A percentile compares a stretch with the other conserved stretches of the same genome.
Evolutionary conservation across 37 sponge, comb jelly and placozoan genomes (phyloP).

Genomic region (Spongia lamella): DNA sequence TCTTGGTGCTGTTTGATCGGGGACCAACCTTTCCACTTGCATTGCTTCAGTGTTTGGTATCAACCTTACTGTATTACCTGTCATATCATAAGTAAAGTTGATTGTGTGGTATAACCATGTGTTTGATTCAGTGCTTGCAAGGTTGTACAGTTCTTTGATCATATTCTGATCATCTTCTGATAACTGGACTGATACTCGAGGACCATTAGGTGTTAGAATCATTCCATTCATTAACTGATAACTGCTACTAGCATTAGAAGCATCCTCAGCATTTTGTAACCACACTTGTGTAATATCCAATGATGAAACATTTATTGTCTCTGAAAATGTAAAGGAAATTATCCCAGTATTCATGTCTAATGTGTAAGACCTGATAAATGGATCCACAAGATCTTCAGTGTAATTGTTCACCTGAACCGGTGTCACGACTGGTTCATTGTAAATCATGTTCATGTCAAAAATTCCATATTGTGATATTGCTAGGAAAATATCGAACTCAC

Average conservation of each 20-base stretch:
- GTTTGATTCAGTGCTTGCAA: slow-evolving; percentile 30
- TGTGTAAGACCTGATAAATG: slow-evolving; percentile 40
- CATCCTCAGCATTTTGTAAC: slow-evolving; percentile 29
- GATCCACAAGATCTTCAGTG: slow-evolving; percentile 35
- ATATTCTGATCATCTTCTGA: slow-evolving; percentile 64
- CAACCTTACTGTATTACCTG: slow-evolving; percentile 36
- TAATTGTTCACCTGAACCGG: slow-evolving; percentile 22
- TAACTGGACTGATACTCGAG: slow-evolving; percentile 29
- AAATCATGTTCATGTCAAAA: slow-evolving; percentile 48
- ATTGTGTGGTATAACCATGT: slow-evolving; percentile 61
- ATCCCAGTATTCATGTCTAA: slow-evolving; percentile 77
- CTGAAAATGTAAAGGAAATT: slow-evolving; percentile 66
- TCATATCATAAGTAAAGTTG: slow-evolving; percentile 52
- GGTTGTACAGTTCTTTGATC: slow-evolving; percentile 51
- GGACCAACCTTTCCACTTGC: slow-evolving; percentile 11
- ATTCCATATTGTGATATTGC: slow-evolving; percentile 33
- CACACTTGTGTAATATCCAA: slow-evolving; percentile 43
- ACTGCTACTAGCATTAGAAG: slow-evolving; percentile 18
- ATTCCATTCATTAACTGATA: slow-evolving; percentile 18
- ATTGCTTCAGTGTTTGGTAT: slow-evolving; percentile 12
- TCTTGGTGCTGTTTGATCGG: slow-evolving; percentile 48
- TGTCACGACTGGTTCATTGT: neutral
- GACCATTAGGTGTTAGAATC: slow-evolving; percentile 48
- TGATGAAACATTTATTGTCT: slow-evolving; percentile 78
- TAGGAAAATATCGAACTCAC: slow-evolving; percentile 49